Base-by-base conservation (phyloP, 1,140 invertebrate species). In the Laodelphax striatellus region DNA sequence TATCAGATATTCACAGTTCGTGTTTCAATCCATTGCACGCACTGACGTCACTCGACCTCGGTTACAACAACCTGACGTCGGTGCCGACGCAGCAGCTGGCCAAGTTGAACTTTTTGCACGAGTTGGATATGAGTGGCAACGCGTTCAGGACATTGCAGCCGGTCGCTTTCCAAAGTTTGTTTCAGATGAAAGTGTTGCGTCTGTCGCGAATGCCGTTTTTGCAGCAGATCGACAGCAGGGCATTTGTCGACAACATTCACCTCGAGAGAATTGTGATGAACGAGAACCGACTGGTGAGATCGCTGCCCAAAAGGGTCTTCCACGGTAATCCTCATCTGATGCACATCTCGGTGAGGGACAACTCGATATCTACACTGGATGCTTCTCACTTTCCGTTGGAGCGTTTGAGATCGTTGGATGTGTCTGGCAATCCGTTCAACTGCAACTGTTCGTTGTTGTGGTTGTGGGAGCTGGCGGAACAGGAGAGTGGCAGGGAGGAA, bases 361-460 rank as follows among this genome's bases (percentile, higher is more conserved):
- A 88, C 69, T 82, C 79, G 46, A 70, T 90, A 62, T 80, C 80
- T 64, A 84, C 82, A 1, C 73, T 90, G 13, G 86, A 88, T 68
- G 84, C 86, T 0, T 84, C 83, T 13, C 85, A 89, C 71, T 89
- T 90, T 67, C 88, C 88, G 10, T 78, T 90, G 56, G 87, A 90
- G 69, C 80, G 82, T 55, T 69, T 91, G 60, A 76, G 80, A 65
- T 79, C 79, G 56, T 74, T 91, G 1, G 79, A 82, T 63, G 76
- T 93, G 21, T 83, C 84, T 24, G 87, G 87, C 14, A 92, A 93
- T 75, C 90, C 89, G 1, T 78, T 93, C 52, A 77, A 84, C 56
- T 94, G 91, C 72, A 93, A 93, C 73, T 94, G 91, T 68, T 90
- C 89, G 16, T 71, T 92, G 54, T 77, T 87, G 44, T 94, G 90